Percentiles rank a stretch among this genome's conserved stretches.
Conservation (phyloP, 1,140 invertebrate species). For the Ylistrum balloti region DNA sequence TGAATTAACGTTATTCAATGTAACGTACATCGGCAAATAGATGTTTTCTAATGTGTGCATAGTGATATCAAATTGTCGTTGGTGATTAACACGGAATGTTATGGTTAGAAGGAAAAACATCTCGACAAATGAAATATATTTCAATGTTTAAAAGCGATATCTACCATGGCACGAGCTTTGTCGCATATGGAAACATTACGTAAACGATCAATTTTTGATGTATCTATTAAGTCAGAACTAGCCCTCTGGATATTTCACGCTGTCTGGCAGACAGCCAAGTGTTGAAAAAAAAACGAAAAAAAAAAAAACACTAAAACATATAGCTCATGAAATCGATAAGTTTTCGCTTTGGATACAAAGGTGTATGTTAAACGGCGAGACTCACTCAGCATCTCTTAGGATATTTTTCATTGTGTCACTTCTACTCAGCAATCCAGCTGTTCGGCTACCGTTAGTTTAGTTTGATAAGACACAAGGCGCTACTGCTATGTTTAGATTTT, state of each 20-base stretch:
- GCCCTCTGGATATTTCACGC: not conserved
- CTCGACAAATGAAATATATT: too few relatives aligned
- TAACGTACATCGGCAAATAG: too few relatives aligned
- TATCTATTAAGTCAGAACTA: not conserved
- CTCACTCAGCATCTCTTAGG: not conserved
- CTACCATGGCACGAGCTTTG: too few relatives aligned
- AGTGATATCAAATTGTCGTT: too few relatives aligned
- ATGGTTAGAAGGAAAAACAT: too few relatives aligned
- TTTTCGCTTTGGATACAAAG: not conserved
- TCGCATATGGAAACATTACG: not conserved
- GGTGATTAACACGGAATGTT: too few relatives aligned
- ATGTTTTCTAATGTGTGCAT: too few relatives aligned
- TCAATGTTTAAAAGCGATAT: too few relatives aligned
- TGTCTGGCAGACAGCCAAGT: not conserved
- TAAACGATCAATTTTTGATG: not conserved
- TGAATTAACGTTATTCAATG: too few relatives aligned
- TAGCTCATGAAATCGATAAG: not conserved
- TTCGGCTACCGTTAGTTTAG: too few relatives aligned
- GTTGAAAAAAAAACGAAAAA: not conserved
- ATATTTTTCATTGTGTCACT: not conserved
- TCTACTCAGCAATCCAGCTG: not conserved
- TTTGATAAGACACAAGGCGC: too few relatives aligned
- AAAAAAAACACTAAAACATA: not conserved
- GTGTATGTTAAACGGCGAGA: not conserved
- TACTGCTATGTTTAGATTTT: too few relatives aligned